These are phyloP conservation scores for Adoxophyes honmai DNA, from an alignment of 1,140 invertebrate species.

Conservation along the genomic window DNA sequence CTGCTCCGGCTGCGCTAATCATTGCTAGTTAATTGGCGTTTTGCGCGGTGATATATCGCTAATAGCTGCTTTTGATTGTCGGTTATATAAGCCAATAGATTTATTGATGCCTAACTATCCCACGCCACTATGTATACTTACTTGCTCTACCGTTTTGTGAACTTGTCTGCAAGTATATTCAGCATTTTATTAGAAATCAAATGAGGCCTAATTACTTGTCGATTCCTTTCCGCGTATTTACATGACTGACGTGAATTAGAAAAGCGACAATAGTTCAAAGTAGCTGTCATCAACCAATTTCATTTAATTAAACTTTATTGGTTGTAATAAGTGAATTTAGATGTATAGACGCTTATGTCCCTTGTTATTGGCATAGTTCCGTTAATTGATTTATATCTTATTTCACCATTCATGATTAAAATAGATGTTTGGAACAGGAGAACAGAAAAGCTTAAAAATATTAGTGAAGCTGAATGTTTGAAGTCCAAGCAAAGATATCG, in stretches of 20 bases:
- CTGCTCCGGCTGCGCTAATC: slow-evolving; percentile 38
- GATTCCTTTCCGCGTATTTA: not conserved
- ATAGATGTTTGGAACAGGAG: too few species aligned
- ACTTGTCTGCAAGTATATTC: too few species aligned
- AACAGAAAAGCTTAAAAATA: too few species aligned
- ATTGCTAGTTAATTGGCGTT: slow-evolving; percentile 60
- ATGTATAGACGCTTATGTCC: slow-evolving; percentile 37
- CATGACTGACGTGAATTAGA: slow-evolving; percentile 28
- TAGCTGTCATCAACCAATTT: slow-evolving; percentile 53
- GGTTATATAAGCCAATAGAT: slow-evolving; percentile 16
- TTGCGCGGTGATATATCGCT: slow-evolving; percentile 53
- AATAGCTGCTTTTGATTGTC: slow-evolving; percentile 46
- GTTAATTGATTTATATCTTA: slow-evolving; percentile 51
- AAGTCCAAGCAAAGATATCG: not conserved
- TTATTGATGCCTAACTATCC: not conserved
- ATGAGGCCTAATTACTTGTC: not conserved
- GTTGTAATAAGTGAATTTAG: slow-evolving; percentile 44
- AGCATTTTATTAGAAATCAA: too few species aligned
- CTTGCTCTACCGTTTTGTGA: too few species aligned
- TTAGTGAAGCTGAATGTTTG: too few species aligned
- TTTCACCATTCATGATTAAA: too few species aligned
- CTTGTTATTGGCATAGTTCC: slow-evolving; percentile 52
- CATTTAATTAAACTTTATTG: slow-evolving; percentile 64
- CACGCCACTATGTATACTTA: not conserved
- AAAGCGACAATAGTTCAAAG: slow-evolving; percentile 42